Percentiles rank a stretch among this genome's conserved stretches.
Conservation (phyloP, 2,797 vertebrate genomes). For the Falco rusticolus region DNA sequence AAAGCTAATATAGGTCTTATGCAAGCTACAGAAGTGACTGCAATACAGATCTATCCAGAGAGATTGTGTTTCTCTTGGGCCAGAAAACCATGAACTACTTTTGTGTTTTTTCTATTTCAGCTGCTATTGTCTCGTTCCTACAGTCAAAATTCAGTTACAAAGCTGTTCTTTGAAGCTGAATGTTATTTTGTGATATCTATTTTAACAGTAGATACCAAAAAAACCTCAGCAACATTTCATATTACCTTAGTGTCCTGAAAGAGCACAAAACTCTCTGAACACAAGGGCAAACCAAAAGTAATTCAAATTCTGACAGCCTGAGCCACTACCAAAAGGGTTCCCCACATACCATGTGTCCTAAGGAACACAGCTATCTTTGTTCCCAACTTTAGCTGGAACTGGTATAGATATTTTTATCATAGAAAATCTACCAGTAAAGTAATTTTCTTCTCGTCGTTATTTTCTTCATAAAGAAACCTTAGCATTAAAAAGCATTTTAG, state of each 20-base stretch:
- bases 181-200: neutral
- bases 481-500: conserved; percentile 39
- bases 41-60: neutral
- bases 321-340: neutral
- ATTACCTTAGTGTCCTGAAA: neutral
- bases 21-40: neutral
- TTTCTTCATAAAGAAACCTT: conserved; percentile 1
- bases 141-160: neutral
- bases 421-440: neutral
- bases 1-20: neutral
- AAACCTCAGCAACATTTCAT: neutral
- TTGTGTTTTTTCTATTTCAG: neutral
- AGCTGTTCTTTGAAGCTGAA: neutral
- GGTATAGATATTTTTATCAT: neutral
- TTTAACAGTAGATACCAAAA: neutral
- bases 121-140: neutral
- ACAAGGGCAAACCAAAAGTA: neutral
- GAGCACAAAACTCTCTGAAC: neutral
- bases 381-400: neutral
- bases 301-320: neutral
- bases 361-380: neutral
- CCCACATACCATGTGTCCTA: neutral
- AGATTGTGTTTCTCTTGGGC: neutral
- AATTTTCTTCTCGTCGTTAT: neutral
- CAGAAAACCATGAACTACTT: neutral